A percentile compares a stretch with the other conserved stretches of the same genome.
These are phyloP conservation scores for Macrobrachium rosenbergii DNA, from an alignment of 1,140 invertebrate genomes.

Conservation along the genomic window DNA sequence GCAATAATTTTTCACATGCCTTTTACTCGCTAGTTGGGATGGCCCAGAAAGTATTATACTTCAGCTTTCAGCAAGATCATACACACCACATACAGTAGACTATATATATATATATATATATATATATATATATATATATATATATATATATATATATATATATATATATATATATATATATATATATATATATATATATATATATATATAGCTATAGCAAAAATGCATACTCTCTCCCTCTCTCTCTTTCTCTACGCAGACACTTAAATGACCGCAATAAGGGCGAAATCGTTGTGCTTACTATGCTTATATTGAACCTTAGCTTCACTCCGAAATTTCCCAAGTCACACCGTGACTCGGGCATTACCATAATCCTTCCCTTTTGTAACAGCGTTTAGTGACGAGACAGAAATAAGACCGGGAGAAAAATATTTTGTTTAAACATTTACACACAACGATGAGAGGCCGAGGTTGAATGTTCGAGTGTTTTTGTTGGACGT, in stretches of 20 bases:
- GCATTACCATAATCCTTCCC: constrained; percentile 57
- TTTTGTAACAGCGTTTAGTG: constrained; percentile 59
- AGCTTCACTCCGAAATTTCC: background rate
- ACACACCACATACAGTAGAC: no score
- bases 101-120: no score
- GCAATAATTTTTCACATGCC: no score
- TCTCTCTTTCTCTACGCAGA: background rate
- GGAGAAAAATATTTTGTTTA: constrained; percentile 59
- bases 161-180: background rate
- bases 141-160: background rate
- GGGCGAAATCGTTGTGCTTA: background rate
- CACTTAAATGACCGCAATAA: background rate
- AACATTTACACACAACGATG: constrained; percentile 60
- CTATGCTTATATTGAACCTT: background rate
- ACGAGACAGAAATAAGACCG: constrained; percentile 57
- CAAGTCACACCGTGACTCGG: constrained; percentile 22
- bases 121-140: background rate
- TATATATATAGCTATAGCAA: background rate
- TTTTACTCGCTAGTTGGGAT: no score
- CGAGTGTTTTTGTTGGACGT: constrained; percentile 44
- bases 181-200: background rate
- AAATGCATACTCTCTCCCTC: background rate
- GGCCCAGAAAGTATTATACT: no score
- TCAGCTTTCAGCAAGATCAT: no score
- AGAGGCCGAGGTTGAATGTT: constrained; percentile 5